These are phyloP conservation scores for Toxotes lorentzi DNA, from an alignment of 2,797 vertebrate genomes.

Conservation along the genomic window DNA sequence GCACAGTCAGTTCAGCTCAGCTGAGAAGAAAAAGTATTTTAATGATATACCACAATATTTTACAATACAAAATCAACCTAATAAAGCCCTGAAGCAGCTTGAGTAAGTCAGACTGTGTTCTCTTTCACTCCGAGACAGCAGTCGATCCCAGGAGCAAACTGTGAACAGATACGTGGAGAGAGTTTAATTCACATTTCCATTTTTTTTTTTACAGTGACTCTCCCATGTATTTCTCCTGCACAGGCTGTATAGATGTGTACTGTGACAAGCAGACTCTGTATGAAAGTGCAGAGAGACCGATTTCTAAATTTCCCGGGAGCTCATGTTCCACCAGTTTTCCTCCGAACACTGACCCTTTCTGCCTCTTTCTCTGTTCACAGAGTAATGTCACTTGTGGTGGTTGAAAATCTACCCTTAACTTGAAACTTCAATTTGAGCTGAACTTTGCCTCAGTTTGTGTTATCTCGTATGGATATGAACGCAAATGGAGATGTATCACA, in stretches of 20 bases:
- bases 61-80: neutral
- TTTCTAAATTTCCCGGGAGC: neutral
- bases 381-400: neutral
- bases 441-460: too few species aligned
- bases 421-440: neutral
- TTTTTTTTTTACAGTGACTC: neutral
- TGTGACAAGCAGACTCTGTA: constrained; percentile 2
- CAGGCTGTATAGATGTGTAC: neutral
- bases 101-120: too few species aligned
- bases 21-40: neutral
- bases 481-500: too few species aligned
- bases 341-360: neutral
- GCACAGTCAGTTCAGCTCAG: neutral
- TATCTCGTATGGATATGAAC: too few species aligned
- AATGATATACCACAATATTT: neutral
- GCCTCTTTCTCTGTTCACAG: neutral
- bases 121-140: neutral
- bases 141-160: neutral
- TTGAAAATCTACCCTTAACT: neutral
- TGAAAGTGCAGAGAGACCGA: neutral
- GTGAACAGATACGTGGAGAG: neutral
- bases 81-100: neutral
- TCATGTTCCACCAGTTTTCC: neutral
- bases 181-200: neutral
- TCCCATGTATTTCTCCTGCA: neutral